A percentile compares a stretch with the other conserved stretches of the same genome.
phyloP scores from a whole-genome alignment of 1,140 invertebrate genomes.

The Globodera ellingtonae region DNA sequence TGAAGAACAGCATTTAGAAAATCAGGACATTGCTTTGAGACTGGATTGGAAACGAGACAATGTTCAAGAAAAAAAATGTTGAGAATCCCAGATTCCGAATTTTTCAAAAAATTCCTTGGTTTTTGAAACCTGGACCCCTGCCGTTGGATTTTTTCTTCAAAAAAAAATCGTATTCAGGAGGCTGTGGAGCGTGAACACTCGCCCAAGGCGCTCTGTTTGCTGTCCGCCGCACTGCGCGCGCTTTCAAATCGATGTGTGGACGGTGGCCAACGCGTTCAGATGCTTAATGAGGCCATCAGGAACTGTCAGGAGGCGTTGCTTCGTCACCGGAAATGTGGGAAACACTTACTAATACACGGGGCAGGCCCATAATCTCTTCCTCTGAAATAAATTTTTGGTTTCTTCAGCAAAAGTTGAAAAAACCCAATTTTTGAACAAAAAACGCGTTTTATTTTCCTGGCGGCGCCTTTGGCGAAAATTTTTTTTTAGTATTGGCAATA shows the following conservation, averaged over 20 bases:
- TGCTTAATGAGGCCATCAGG: slow-evolving; percentile 33
- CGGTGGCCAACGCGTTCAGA: slow-evolving; percentile 22
- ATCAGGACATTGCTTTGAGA: too few relatives aligned
- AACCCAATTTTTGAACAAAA: too few relatives aligned
- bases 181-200: slow-evolving; percentile 21
- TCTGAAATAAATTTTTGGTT: too few relatives aligned
- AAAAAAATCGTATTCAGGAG: slow-evolving; percentile 24
- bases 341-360: background rate
- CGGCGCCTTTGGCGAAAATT: too few relatives aligned
- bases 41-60: too few relatives aligned
- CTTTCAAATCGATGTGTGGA: slow-evolving; percentile 12
- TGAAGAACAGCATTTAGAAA: too few relatives aligned
- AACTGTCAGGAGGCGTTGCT: slow-evolving; percentile 37
- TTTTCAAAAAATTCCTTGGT: background rate
- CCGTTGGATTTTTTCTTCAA: background rate
- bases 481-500: too few relatives aligned
- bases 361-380: too few relatives aligned
- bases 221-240: slow-evolving; percentile 37
- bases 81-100: background rate
- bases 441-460: too few relatives aligned
- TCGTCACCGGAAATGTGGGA: background rate
- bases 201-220: slow-evolving; percentile 26
- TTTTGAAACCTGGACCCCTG: too few relatives aligned
- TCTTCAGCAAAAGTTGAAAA: too few relatives aligned
- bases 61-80: too few relatives aligned